phyloP scores from a whole-genome alignment of 2,888 invertebrate species.

The Plusia festucae region DNA sequence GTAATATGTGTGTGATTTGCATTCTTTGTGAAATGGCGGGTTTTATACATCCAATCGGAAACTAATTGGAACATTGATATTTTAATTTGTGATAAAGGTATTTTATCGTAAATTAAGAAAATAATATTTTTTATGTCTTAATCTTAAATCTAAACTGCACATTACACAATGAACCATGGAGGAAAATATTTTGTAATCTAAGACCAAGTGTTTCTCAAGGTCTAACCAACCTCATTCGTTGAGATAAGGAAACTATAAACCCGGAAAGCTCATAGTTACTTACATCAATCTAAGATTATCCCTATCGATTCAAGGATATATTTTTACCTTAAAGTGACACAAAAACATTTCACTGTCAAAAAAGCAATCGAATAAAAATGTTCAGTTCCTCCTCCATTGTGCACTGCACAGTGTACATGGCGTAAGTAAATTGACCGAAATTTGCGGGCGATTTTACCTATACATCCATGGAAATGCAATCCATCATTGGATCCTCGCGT shows the following conservation, averaged over 20 bases:
- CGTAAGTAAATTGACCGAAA: constrained; percentile 72
- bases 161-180: constrained; percentile 70
- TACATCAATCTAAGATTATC: constrained; percentile 64
- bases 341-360: constrained; percentile 64
- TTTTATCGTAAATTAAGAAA: constrained; percentile 5
- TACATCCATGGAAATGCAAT: constrained; percentile 88
- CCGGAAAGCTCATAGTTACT: constrained; percentile 64
- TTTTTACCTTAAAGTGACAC: constrained; percentile 71
- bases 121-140: constrained; percentile 28
- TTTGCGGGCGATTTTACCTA: constrained; percentile 84
- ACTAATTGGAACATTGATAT: constrained; percentile 61
- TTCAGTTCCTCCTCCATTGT: constrained; percentile 54
- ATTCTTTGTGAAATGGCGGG: constrained; percentile 38
- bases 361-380: constrained; percentile 68
- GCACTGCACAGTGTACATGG: constrained; percentile 65
- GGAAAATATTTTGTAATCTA: constrained; percentile 71
- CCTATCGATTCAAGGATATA: constrained; percentile 76
- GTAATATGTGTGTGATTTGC: constrained; percentile 43
- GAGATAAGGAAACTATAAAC: constrained; percentile 71
- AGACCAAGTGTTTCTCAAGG: constrained; percentile 75
- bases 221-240: constrained; percentile 69
- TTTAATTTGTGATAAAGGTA: constrained; percentile 16
- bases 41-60: constrained; percentile 52
- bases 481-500: constrained; percentile 86
- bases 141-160: constrained; percentile 43